Percentiles rank a stretch among this genome's conserved stretches.
phyloP scores from a whole-genome alignment of 2,113 vertebrate species.

The Proterorhinus semilunaris region DNA sequence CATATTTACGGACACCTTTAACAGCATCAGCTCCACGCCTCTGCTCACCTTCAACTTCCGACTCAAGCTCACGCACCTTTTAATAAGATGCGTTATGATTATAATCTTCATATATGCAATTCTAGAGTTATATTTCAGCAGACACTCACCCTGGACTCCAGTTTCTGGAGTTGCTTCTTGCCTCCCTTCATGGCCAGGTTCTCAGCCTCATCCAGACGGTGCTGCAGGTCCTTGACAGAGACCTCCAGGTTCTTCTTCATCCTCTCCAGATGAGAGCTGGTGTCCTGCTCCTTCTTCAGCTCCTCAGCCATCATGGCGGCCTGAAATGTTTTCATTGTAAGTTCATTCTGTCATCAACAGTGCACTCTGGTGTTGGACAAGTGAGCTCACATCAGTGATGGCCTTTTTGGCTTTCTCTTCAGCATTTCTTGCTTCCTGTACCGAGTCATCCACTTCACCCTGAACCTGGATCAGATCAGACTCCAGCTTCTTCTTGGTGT shows the following conservation, averaged over 20 bases:
- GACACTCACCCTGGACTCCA: slow-evolving; percentile 78
- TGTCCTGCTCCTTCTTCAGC: slow-evolving; percentile 90
- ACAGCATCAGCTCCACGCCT: too few relatives aligned
- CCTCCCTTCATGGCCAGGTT: slow-evolving; percentile 84
- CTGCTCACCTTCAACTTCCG: too few relatives aligned
- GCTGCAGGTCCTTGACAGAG: slow-evolving; percentile 79
- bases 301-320: slow-evolving; percentile 89
- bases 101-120: too few relatives aligned
- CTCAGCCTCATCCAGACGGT: slow-evolving; percentile 89
- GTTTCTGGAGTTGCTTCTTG: slow-evolving; percentile 86
- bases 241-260: slow-evolving; percentile 97
- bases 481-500: slow-evolving; percentile 72
- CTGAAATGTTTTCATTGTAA: slow-evolving; percentile 34
- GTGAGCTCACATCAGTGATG: neutral
- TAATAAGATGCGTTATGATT: too few relatives aligned
- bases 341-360: neutral
- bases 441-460: slow-evolving; percentile 65
- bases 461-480: slow-evolving; percentile 58
- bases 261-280: slow-evolving; percentile 88
- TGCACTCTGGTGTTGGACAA: too few relatives aligned
- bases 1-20: too few relatives aligned
- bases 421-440: slow-evolving; percentile 78
- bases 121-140: neutral
- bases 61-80: too few relatives aligned
- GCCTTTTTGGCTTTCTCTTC: slow-evolving; percentile 58